Evolutionary conservation across 2,113 vertebrate genomes (phyloP), one percentile per base, ranked within the genome.

Genomic region (Ptilorrhoa leucosticta): DNA sequence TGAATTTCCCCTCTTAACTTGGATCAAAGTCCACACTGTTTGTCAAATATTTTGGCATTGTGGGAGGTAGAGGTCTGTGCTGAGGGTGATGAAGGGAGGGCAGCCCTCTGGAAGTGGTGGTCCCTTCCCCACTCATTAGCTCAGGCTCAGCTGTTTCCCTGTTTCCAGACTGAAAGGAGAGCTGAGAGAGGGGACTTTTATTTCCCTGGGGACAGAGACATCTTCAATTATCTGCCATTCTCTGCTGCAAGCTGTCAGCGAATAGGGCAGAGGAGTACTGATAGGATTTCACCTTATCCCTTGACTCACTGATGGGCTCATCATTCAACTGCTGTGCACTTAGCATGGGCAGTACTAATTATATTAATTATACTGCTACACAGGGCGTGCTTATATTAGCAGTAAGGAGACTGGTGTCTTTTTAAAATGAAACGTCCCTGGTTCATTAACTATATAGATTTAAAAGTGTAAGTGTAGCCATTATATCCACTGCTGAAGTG

Each of bases 281-380:
- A 94, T 93, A 89, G 83, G 51, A 73, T 97, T 96, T 97, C 96
- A 96, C 90, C 92, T 91, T 92, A 68, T 90, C 88, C 76, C 57
- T 85, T 7, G 13, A n/a, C 71, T 64, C 66, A 33, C 87, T 91
- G 75, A 90, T 95, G 85, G 85, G 82, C 95, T 96, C 60, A 93
- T 97, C 91, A 83, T 85, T 97, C 91, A 95, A 27, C 87, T 76
- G 87, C 87, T 9, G 1, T 71, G 83, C 92, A 84, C 86, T 93
- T 93, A 95, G 69, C 70, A 71, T 0, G 5, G 83, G 40, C 88
- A 90, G 54, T 90, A 75, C 88, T 96, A 89, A 96, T 96, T 95
- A 80, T 56, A 86, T 96, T 96, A 94, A 93, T 94, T 86, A 51
- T 35, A 44, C 40, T 71, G 50, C 66, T 86, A 22, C 56, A 68